phyloP scores from a whole-genome alignment of 2,797 vertebrate species.

The Falco peregrinus region DNA sequence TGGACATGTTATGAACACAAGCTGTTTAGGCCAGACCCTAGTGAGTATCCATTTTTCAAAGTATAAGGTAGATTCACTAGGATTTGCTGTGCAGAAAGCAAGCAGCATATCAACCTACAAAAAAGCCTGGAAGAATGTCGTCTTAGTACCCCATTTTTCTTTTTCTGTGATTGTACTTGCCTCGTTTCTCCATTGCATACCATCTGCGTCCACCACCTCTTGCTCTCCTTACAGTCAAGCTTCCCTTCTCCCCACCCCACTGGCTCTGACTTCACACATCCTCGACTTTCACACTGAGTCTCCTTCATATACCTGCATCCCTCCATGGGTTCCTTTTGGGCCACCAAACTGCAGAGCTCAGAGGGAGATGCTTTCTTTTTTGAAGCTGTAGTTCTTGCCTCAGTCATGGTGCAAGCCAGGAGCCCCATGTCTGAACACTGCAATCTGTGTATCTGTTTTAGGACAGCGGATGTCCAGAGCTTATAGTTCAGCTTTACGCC shows the following conservation, averaged over 20 bases:
- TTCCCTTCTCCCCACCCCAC: not conserved
- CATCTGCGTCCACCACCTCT: not conserved
- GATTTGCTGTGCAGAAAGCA: not conserved
- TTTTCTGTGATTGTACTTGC: not conserved
- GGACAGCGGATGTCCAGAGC: not conserved
- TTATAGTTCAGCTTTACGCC: not conserved
- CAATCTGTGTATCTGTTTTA: not conserved
- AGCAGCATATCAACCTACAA: not conserved
- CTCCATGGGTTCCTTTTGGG: not conserved
- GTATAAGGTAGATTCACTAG: not conserved
- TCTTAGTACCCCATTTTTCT: not conserved
- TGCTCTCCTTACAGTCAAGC: not conserved
- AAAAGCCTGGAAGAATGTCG: not conserved
- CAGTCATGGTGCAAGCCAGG: fast-evolving
- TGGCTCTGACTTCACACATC: not conserved
- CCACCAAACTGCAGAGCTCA: not conserved
- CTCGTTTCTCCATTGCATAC: not conserved
- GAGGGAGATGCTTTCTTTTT: not conserved
- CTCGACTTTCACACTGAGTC: no score
- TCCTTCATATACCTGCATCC: not conserved
- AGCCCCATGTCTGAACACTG: not conserved
- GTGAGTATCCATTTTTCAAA: not conserved
- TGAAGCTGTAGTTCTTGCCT: not conserved
- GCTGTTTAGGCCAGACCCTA: not conserved
- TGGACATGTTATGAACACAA: not conserved